These are phyloP conservation scores for Lynx canadensis DNA, from an alignment of 2,113 vertebrate genomes.

Conservation along the genomic window DNA sequence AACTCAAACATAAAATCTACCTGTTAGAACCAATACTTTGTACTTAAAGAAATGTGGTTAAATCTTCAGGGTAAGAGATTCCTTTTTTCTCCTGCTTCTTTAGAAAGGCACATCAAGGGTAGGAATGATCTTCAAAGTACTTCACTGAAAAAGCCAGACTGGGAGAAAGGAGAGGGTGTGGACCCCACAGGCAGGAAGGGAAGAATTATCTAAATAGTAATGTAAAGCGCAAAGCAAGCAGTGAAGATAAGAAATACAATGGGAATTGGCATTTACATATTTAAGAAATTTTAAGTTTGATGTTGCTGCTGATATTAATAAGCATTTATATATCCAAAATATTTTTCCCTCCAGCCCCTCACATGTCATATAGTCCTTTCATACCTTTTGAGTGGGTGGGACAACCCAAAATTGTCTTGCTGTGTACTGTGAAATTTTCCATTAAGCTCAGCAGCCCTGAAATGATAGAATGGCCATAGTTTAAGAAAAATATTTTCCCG, in stretches of 20 bases:
- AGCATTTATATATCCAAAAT: not conserved
- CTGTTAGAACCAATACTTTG: conserved; percentile 70
- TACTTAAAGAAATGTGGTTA: conserved; percentile 77
- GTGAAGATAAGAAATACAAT: not conserved
- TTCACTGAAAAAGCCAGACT: conserved; percentile 52
- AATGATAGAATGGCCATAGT: not conserved
- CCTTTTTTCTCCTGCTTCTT: conserved; percentile 75
- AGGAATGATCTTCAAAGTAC: conserved; percentile 72
- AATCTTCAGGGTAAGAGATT: conserved; percentile 71
- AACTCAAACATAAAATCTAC: conserved; percentile 64
- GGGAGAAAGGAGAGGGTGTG: conserved; percentile 61
- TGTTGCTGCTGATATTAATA: not conserved
- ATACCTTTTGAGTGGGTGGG: not conserved
- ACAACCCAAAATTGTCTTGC: not conserved
- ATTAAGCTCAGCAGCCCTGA: not conserved
- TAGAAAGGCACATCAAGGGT: conserved; percentile 66
- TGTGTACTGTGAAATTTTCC: not conserved
- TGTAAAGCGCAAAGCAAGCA: not conserved
- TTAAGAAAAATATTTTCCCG: not conserved
- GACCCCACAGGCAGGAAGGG: conserved; percentile 51
- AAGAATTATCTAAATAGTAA: conserved; percentile 41
- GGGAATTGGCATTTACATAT: not conserved
- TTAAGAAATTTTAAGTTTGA: conserved; percentile 26
- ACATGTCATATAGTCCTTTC: not conserved
- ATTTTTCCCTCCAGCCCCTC: not conserved